phyloP scores from a whole-genome alignment of 2,113 vertebrate species.

The Prionailurus viverrinus region DNA sequence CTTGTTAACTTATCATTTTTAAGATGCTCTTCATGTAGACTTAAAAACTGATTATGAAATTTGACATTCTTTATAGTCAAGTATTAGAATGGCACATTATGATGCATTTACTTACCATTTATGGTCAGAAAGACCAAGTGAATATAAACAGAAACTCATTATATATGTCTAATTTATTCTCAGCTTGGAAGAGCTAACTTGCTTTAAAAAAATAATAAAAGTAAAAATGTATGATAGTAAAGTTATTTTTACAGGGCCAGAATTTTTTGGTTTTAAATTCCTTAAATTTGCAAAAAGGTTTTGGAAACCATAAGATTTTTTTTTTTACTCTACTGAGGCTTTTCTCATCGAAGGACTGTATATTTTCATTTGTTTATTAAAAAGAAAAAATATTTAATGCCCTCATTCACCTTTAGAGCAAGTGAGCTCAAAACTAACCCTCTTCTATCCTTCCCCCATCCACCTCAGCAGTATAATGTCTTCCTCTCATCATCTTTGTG shows the following conservation, averaged over 20 bases:
- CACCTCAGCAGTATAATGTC: not conserved
- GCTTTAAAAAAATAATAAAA: not conserved
- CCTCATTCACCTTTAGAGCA: slow-evolving; percentile 26
- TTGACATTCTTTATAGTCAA: not conserved
- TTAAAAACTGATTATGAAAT: slow-evolving; percentile 47
- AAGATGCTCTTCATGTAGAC: slow-evolving; percentile 17
- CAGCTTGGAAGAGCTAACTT: not conserved
- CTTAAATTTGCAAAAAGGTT: slow-evolving; percentile 57
- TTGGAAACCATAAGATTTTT: not conserved
- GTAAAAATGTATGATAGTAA: slow-evolving; percentile 41
- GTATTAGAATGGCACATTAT: slow-evolving; percentile 44
- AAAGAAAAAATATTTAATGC: slow-evolving; percentile 32
- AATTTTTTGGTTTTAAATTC: slow-evolving; percentile 41
- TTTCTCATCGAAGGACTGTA: not conserved
- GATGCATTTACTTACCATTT: slow-evolving; percentile 30
- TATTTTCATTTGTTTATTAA: slow-evolving; percentile 48
- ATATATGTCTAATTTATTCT: slow-evolving; percentile 28
- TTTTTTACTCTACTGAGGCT: not conserved
- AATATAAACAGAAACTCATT: slow-evolving; percentile 39
- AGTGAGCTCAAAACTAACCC: not conserved
- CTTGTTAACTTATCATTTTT: slow-evolving; percentile 45
- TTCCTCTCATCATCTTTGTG: slow-evolving; percentile 30
- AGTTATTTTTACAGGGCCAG: slow-evolving; percentile 67
- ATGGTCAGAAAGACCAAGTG: slow-evolving; percentile 21
- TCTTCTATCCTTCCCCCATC: too few species aligned